Base-by-base conservation (phyloP, 2,888 invertebrate species). In the Cepaea hortensis region DNA sequence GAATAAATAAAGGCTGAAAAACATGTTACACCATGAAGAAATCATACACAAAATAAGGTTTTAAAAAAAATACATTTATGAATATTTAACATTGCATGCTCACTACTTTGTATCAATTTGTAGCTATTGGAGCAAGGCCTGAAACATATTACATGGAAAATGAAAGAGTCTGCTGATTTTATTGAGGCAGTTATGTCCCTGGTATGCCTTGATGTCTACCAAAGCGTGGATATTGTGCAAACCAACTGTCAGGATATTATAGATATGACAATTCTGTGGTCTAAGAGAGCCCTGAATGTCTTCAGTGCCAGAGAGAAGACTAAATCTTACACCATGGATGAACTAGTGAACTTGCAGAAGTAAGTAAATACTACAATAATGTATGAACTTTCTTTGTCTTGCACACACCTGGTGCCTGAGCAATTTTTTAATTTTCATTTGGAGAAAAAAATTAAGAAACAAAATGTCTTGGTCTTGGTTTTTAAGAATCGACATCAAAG, bases 101-200 rank as follows among this genome's bases (percentile, higher is more conserved):
- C 35, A 35, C 35, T 55, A 55, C 50, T 48, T 35, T 82, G 62
- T 62, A 48, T 68, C n/a, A 55, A 73, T 35, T 62, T 23, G 11
- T 35, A 94, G 94, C 87, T 94, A 85, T 91, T 94, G 89, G 93
- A 93, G 73, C 92, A 93, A 89, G 94, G 94, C 23, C 89, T 94
- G 48, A 91, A 92, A 82, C 91, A 92, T 76, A 92, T 90, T 85
- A 94, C 93, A 11, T 94, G 94, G 94, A 93, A 93, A 85, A 94
- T 93, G 90, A 93, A 93, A 86, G 94, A 94, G 87, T 93, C 93
- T 23, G 92, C 91, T 20, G 94, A 94, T 90, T 94, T 94, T 88
- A 94, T 94, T 50, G 94, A 94, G 89, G 91, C 91, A 75, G 94
- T 94, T 61, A 93, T 93, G 90, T 91, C 93, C 2, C 90, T 94